Base-by-base conservation (phyloP, 2,797 vertebrate species). In the Sitta carolinensis region DNA sequence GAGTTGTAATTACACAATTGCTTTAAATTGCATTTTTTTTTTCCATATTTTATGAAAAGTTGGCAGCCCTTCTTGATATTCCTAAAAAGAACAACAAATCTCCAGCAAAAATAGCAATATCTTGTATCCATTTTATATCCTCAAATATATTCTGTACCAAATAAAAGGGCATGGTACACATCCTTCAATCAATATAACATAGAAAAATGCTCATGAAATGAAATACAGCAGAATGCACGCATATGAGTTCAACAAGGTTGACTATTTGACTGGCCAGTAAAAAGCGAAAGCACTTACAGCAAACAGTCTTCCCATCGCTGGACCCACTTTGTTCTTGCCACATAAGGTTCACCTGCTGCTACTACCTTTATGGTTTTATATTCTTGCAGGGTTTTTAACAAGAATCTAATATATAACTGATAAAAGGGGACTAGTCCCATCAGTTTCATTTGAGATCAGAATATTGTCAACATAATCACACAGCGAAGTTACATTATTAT, bases 381-480 rank as follows among this genome's bases (percentile, higher is more conserved):
- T 83, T 92, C 89, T 89, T 67, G 79, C n/a, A 80, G 32, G 22
- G 27, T 90, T 92, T 90, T 61, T 64, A 91, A 84, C 25, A 92
- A 89, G 61, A 90, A 88, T 89, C 59, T 82, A 91, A 96, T 59
- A 82, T 25, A 67, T 52, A 91, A 86, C 76, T 61, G 83, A 86
- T 84, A 92, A 93, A 95, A 92, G 20, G 32, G n/a, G 23, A 73
- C n/a, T 67, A 77, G 64, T 87, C 62, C 94, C 59, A 84, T 82
- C 91, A 83, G 61, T 57, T 40, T 82, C 69, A 73, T 79, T 88
- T 87, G 59, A 52, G 69, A 92, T 57, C 43, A 84, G 73, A 94
- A 92, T 94, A 82, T 25, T 68, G 43, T 79, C 84, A 95, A 89
- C 51, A 84, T 67, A 88, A 94, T 89, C 74, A 89, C 36, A 63